Base-by-base conservation (phyloP, 1,140 invertebrate genomes). In the Megalonaias nervosa region DNA sequence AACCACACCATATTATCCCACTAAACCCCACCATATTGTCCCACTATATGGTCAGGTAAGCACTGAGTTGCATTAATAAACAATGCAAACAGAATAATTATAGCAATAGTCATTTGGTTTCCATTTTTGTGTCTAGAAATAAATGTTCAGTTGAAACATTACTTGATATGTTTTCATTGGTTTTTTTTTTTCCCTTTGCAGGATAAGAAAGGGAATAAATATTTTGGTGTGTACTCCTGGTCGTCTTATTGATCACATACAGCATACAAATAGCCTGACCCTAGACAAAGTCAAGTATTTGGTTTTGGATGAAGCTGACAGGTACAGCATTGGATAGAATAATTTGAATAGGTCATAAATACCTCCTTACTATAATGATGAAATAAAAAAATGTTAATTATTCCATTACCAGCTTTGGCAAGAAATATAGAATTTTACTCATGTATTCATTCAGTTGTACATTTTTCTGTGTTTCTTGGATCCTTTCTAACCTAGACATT, bases 141-240 rank as follows among this genome's bases (percentile, higher is more conserved):
- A 48, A 48, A 48, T 48, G 38, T 48, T 48, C 38, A 9, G 6
- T 48, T 48, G 0, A 48, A 48, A 48, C 38, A 48, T 48, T 48
- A 48, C 6, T 48, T 48, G 6, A 48, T 48, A 48, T 11, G 6
- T 48, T 38, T 38, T 38, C 9, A 38, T 5, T 38, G 38, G 4
- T 0, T 2, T 26, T 38, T 23, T n/a, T 5, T 58, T 19, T 75
- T 69, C 74, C 14, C 61, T 55, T 83, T 84, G 0, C 72, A 90
- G 96, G 75, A 79, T 91, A 71, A 80, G 90, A 13, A 90, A 90
- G 77, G 91, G 91, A 21, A 85, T 92, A 4, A 92, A 91, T 75
- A 89, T 92, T 65, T 77, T 92, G 23, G 84, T 92, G 16, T 76
- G 84, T 14, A 92, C 91, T 19, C 91, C 91, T n/a, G 90, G 90